phyloP scores from a whole-genome alignment of 1,140 invertebrate genomes.

The Apis laboriosa region DNA sequence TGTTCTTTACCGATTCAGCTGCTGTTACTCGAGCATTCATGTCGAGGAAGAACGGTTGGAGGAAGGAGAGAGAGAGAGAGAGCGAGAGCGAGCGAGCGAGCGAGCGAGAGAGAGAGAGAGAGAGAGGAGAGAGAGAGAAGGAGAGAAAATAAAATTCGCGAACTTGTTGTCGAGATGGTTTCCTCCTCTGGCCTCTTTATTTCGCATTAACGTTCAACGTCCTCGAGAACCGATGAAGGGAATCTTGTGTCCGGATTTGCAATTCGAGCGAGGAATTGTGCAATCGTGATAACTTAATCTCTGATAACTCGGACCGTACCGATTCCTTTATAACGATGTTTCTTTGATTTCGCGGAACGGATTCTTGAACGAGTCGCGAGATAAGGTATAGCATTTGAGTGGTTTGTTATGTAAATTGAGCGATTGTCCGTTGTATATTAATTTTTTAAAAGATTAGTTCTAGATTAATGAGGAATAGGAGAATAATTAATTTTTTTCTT shows the following conservation, averaged over 20 bases:
- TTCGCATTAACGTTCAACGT: slow-evolving; percentile 7
- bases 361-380: too few species aligned
- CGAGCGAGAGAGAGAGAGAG: background rate
- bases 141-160: background rate
- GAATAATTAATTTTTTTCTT: too few species aligned
- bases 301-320: background rate
- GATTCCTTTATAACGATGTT: background rate
- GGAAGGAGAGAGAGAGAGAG: background rate
- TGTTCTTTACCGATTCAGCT: slow-evolving; percentile 55
- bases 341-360: background rate
- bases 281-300: slow-evolving; percentile 1
- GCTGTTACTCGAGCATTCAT: slow-evolving; percentile 30
- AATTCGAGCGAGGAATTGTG: background rate
- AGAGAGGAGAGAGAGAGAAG: background rate
- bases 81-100: background rate
- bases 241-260: background rate
- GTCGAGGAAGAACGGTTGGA: background rate
- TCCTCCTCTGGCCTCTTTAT: slow-evolving; percentile 7
- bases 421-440: too few species aligned
- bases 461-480: too few species aligned
- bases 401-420: too few species aligned
- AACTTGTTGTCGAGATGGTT: background rate
- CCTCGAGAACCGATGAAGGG: background rate
- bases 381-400: too few species aligned
- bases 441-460: too few species aligned